Evolutionary conservation across 2,113 vertebrate species (phyloP).

Genomic region (Candoia aspera): DNA sequence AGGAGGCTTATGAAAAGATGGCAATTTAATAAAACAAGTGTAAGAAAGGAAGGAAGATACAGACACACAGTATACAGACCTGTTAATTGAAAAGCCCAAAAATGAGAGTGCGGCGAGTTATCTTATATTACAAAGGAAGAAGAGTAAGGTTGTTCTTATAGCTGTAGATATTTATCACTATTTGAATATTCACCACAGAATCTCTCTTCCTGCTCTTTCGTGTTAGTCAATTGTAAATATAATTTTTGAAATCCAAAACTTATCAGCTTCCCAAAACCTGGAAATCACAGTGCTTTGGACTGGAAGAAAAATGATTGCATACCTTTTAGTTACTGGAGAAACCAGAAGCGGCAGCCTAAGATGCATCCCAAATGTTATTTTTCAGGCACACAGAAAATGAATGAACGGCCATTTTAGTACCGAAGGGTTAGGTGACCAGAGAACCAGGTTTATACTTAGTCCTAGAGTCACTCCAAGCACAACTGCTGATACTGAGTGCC

Average conservation of each 20-base stretch:
- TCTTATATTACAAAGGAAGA: not conserved
- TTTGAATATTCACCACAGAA: not conserved
- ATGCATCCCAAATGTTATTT: not conserved
- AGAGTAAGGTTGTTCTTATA: not conserved
- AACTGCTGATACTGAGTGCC: not conserved
- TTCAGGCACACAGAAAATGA: not conserved
- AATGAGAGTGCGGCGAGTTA: not conserved
- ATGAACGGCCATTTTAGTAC: not conserved
- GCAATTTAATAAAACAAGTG: slow-evolving; percentile 21
- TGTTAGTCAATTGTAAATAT: not conserved
- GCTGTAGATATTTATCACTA: not conserved
- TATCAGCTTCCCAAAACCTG: not conserved
- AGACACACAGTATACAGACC: not conserved
- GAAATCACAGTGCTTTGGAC: not conserved
- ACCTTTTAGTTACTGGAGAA: not conserved
- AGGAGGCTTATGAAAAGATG: not conserved
- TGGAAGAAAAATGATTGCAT: not conserved
- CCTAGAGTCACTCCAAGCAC: not conserved
- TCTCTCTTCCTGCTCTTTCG: not conserved
- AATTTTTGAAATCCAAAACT: not conserved
- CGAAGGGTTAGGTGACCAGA: not conserved
- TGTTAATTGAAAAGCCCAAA: not conserved
- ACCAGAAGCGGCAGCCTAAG: not conserved
- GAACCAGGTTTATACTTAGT: not conserved
- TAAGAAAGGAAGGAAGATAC: not conserved